Base-by-base conservation (phyloP, 2,797 vertebrate genomes). In the Novumbra hubbsi region DNA sequence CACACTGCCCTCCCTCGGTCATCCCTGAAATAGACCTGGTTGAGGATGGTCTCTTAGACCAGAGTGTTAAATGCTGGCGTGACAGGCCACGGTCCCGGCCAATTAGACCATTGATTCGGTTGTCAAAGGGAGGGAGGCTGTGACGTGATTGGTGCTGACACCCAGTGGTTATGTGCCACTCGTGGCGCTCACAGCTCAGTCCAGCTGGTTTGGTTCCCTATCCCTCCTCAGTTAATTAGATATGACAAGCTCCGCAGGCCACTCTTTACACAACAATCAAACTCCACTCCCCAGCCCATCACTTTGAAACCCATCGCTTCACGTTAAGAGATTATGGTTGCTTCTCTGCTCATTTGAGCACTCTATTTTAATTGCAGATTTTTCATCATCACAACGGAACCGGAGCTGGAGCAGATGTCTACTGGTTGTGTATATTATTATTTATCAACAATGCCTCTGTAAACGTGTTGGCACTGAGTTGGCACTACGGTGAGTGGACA, bases 351-450 rank as follows among this genome's bases (percentile, higher is more conserved):
- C 78, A 65, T 83, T 83, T 83, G 41, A 74, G 74, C 74, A 64
- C 78, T 74, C 28, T 49, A 75, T 52, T 82, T 60, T 84, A 80
- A 85, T 78, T 81, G 76, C 83, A 85, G 87, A 85, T 83, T 81
- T 72, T 80, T 82, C 81, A 84, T 70, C 74, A 78, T 85, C 76
- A 83, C 82, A 81, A 86, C 83, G 77, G 79, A 72, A 71, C 80
- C 72, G 79, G 80, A 82, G 85, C 79, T 79, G 41, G 80, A 85
- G 85, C 90, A 92, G 88, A 90, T 90, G 88, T 89, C 76, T 89
- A 88, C 86, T 85, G 87, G 87, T 73, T 67, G 48, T 80, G 84
- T 87, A 90, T 83, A 89, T 90, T 89, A 86, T 86, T 75, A 86
- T 71, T 81, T 38, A 71, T 80, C 83, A 75, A 79, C 85, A 82